Evolutionary conservation across 2,797 vertebrate species (phyloP).

Genomic region (Halcyon smyrnensis): DNA sequence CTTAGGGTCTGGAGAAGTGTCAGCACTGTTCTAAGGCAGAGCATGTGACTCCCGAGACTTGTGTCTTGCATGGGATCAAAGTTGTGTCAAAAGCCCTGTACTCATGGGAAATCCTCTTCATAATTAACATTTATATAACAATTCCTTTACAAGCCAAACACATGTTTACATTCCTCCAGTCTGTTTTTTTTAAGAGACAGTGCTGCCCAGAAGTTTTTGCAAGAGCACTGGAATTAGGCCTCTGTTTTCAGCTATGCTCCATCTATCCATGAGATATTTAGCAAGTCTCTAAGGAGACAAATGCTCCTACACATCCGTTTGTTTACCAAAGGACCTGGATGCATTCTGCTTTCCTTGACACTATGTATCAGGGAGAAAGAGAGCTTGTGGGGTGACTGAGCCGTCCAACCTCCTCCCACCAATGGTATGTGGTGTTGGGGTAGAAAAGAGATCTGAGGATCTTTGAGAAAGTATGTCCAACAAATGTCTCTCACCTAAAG

Average conservation of each 20-base stretch:
- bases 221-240: neutral
- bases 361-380: neutral
- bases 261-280: neutral
- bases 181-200: constrained; percentile 24
- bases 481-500: neutral
- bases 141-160: constrained; percentile 16
- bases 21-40: constrained; percentile 11
- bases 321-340: neutral
- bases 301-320: neutral
- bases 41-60: constrained; percentile 1
- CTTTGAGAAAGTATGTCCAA: neutral
- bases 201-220: constrained; percentile 43
- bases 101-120: constrained; percentile 32
- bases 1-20: neutral
- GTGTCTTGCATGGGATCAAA: constrained; percentile 43
- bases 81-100: constrained; percentile 31
- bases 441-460: neutral
- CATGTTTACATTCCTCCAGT: constrained; percentile 42
- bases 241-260: constrained; percentile 29
- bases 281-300: neutral
- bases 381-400: neutral
- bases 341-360: neutral
- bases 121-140: constrained; percentile 36
- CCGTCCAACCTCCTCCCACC: neutral
- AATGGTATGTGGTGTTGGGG: neutral